Conservation (phyloP, 2,113 vertebrate species). For the Andinoacara biseriatus region DNA sequence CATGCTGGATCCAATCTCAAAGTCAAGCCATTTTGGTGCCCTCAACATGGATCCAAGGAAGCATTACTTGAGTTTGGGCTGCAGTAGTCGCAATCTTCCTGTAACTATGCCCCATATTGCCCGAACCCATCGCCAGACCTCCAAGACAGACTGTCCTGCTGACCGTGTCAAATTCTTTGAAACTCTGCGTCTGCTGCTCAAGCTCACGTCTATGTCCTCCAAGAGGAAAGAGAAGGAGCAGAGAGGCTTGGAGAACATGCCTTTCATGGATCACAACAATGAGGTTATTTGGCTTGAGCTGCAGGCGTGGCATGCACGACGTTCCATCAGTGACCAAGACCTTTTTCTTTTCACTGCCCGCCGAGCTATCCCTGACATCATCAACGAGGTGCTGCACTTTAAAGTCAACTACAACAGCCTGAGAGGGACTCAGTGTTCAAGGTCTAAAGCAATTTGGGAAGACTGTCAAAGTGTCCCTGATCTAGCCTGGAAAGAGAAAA, state of each 20-base stretch:
- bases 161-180: constrained; percentile 99
- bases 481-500: constrained; percentile 44
- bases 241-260: constrained; percentile 90
- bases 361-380: constrained; percentile 96
- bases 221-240: constrained; percentile 99
- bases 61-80: constrained; percentile 97
- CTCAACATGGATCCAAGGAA: constrained; percentile 94
- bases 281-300: constrained; percentile 98
- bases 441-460: constrained; percentile 61
- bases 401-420: constrained; percentile 91
- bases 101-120: constrained; percentile 90
- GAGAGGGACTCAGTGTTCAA: constrained; percentile 65
- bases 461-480: constrained; percentile 37
- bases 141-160: constrained; percentile 93
- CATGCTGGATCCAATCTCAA: constrained; percentile 91
- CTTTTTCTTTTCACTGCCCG: constrained; percentile 95
- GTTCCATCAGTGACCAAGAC: constrained; percentile 94
- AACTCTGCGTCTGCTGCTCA: constrained; percentile 94
- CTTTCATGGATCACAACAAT: constrained; percentile 92
- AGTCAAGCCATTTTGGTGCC: constrained; percentile 81
- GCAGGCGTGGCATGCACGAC: constrained; percentile 97
- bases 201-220: constrained; percentile 98
- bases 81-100: constrained; percentile 90
- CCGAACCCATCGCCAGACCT: constrained; percentile 94
- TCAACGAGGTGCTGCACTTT: constrained; percentile 96